Base-by-base conservation (phyloP, 92 coral and sea anemone species). In the Siderastrea radians region DNA sequence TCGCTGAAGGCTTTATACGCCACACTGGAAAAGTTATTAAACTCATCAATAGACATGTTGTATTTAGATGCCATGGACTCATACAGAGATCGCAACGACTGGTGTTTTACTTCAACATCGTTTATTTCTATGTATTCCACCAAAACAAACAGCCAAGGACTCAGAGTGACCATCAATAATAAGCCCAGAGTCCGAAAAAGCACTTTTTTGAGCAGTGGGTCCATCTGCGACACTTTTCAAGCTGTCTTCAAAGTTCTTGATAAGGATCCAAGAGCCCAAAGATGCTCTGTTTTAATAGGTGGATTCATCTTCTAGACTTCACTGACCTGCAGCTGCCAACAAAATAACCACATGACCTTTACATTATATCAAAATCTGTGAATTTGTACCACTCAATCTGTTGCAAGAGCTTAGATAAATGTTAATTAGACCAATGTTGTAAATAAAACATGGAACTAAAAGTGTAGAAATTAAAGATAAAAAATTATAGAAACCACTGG, bases 1-100 rank as follows among this genome's bases (percentile, higher is more conserved):
- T 68, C 38, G 5, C 78, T 86, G 12, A 90, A 62, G 3, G 91
- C 91, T 3, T 74, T 67, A 52, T 75, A 74, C 6, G 81, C 87
- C 16, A 74, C 13, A 19, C 48, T 48, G 62, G 90, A 79, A 14
- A 90, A 86, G 79, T 68, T 65, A 15, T 80, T 68, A 11, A 86
- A 90, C 15, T 90, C 93, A 19, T n/a, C 72, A 26, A 75, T 5
- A 8, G 93, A 79, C 69, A 90, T 90, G 80, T 90, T 90, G 64
- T 49, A 90, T 75, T 90, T 90, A 43, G 61, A 52, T 61, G 93
- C 83, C 87, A 90, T 81, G 38, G 68, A 57, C 60, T 60, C 52
- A 52, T 80, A 85, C 57, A 90, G 84, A 16, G 88, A 87, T 44
- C 1, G 59, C 58, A 90, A 43, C 44, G 75, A 52, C 68, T 47